A percentile compares a stretch with the other conserved stretches of the same genome.
These are phyloP conservation scores for Strigops habroptila DNA, from an alignment of 2,113 vertebrate genomes.

Conservation along the genomic window DNA sequence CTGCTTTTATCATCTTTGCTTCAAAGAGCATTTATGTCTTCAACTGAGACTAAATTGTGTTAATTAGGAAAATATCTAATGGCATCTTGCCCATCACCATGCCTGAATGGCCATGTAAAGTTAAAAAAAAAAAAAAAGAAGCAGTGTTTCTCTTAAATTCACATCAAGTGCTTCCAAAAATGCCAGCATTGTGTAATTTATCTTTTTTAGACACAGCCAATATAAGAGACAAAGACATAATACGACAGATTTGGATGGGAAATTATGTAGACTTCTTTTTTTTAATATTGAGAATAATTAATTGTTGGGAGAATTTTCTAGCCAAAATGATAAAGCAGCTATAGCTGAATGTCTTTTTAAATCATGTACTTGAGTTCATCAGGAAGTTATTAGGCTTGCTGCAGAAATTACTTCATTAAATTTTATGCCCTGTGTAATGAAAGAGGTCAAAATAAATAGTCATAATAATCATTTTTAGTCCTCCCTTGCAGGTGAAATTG, in stretches of 20 bases:
- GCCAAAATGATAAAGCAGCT: neutral
- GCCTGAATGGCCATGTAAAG: neutral
- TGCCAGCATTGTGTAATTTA: neutral
- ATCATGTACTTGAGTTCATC: neutral
- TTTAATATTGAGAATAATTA: neutral
- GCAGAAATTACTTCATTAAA: slow-evolving; percentile 41
- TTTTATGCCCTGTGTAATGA: neutral
- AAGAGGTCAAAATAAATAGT: neutral
- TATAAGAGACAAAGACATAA: neutral
- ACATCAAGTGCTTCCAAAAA: neutral
- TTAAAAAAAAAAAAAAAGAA: neutral
- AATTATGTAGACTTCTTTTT: neutral
- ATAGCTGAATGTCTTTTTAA: neutral
- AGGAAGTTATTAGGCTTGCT: slow-evolving; percentile 20
- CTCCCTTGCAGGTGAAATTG: neutral
- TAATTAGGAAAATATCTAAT: slow-evolving; percentile 60
- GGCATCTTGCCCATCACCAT: slow-evolving; percentile 8
- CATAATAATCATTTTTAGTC: neutral
- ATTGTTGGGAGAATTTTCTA: neutral
- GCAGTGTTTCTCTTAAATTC: neutral
- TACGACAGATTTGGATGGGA: neutral
- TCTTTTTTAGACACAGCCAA: neutral
- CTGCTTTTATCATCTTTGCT: slow-evolving; percentile 34
- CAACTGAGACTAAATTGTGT: slow-evolving; percentile 37
- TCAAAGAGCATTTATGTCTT: slow-evolving; percentile 28